These are phyloP conservation scores for Paguma larvata DNA, from an alignment of 2,797 vertebrate genomes.

Conservation along the genomic window DNA sequence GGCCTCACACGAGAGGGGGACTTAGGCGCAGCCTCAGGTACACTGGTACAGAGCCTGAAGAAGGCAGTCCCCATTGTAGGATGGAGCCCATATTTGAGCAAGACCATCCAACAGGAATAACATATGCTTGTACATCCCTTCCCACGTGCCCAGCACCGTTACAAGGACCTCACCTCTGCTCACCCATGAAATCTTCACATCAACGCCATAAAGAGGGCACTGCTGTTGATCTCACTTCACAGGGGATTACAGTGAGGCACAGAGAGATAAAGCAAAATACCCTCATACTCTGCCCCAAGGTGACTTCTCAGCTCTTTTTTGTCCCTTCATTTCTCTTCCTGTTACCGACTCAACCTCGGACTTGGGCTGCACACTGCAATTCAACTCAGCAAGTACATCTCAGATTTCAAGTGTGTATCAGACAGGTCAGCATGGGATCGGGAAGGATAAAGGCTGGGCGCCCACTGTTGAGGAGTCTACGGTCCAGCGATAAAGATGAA, in stretches of 20 bases:
- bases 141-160: rapidly evolving
- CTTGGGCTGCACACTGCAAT: not conserved
- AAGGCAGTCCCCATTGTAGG: not conserved
- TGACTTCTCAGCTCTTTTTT: not conserved
- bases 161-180: not conserved
- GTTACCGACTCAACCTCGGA: not conserved
- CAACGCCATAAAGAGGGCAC: rapidly evolving
- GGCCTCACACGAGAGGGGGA: not conserved
- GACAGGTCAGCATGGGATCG: not conserved
- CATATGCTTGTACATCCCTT: not conserved
- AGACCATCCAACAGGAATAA: not conserved
- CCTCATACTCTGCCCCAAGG: not conserved
- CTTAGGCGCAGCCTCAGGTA: not conserved
- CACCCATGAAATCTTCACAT: not conserved
- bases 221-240: not conserved
- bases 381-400: not conserved
- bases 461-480: not conserved
- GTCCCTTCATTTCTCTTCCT: not conserved
- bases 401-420: not conserved
- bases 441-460: not conserved
- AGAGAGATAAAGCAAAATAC: not conserved
- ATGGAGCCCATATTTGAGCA: not conserved
- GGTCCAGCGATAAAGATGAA: not conserved
- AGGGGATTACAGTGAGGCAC: not conserved
- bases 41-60: rapidly evolving